Evolutionary conservation across 2,888 invertebrate genomes (phyloP).

Genomic region (Caenorhabditis macrosperma): DNA sequence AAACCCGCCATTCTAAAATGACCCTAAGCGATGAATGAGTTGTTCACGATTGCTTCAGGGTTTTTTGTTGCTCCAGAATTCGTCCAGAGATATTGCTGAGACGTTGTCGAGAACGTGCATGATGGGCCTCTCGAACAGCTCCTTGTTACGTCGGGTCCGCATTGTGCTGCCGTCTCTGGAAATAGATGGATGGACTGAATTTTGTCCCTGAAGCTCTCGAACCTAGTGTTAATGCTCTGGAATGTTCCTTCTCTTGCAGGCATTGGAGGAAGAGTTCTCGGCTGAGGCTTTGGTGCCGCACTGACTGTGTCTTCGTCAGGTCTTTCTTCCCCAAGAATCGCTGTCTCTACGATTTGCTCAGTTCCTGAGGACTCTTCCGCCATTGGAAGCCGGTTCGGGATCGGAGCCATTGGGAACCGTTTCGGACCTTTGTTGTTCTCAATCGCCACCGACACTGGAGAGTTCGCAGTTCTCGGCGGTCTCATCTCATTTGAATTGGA

Average conservation of each 20-base stretch:
- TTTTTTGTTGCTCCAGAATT: conserved; percentile 74
- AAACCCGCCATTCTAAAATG: conserved; percentile 19
- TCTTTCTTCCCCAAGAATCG: not conserved
- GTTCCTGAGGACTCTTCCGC: conserved; percentile 19
- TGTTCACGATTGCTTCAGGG: conserved; percentile 9
- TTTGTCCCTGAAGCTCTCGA: no score
- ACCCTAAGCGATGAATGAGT: conserved; percentile 21
- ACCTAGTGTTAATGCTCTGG: conserved; percentile 62
- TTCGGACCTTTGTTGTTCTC: conserved; percentile 32
- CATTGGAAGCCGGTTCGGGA: conserved; percentile 35
- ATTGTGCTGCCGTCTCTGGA: conserved; percentile 66
- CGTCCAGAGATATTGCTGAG: conserved; percentile 76
- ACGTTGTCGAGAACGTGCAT: conserved; percentile 74
- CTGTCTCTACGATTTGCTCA: conserved; percentile 19
- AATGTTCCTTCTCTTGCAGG: conserved; percentile 59
- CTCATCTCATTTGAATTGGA: not conserved
- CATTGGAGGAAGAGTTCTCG: conserved; percentile 54
- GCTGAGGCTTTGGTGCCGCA: conserved; percentile 37
- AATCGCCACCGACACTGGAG: conserved; percentile 3
- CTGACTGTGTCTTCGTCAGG: conserved; percentile 13
- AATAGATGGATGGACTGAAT: not conserved
- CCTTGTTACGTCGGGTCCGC: conserved; percentile 56
- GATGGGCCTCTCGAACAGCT: conserved; percentile 71
- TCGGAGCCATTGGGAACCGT: conserved; percentile 36
- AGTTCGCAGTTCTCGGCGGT: not conserved